A percentile compares a stretch with the other conserved stretches of the same genome.
Conservation (phyloP, 2,888 invertebrate species). For the Melanostoma scalare region DNA sequence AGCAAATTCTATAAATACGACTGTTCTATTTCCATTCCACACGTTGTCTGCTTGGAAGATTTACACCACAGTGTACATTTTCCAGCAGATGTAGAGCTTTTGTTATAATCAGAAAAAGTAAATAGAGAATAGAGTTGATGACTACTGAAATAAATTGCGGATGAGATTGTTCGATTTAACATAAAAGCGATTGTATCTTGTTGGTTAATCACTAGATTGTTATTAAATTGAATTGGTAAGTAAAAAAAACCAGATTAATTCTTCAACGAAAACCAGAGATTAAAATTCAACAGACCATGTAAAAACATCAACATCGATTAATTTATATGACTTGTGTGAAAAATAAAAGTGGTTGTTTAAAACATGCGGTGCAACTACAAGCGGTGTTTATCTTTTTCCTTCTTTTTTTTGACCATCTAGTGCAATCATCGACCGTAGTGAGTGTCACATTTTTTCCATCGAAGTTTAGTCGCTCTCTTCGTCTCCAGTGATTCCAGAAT, state of each 20-base stretch:
- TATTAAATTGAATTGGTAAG: conserved; percentile 50
- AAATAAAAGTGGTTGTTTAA: conserved; percentile 47
- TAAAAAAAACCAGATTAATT: conserved; percentile 4
- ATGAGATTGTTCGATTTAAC: conserved; percentile 1
- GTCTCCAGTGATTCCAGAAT: conserved; percentile 13
- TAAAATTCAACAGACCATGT: neutral
- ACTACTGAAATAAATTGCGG: conserved; percentile 19
- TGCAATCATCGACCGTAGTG: conserved; percentile 51
- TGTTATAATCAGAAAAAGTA: neutral
- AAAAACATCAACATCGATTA: neutral
- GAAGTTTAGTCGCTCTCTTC: conserved; percentile 12
- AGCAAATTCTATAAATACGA: no score
- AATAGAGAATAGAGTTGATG: conserved; percentile 8
- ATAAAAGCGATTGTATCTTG: conserved; percentile 17
- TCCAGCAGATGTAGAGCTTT: neutral
- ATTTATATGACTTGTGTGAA: neutral
- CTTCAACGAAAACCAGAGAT: neutral
- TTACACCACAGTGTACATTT: no score
- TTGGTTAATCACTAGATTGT: conserved; percentile 39
- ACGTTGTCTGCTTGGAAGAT: no score
- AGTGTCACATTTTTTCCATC: conserved; percentile 57
- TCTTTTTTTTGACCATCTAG: conserved; percentile 10
- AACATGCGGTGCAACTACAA: conserved; percentile 47
- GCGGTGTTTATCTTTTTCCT: conserved; percentile 49
- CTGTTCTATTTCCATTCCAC: no score